These are phyloP conservation scores for Myopa tessellatipennis DNA, from an alignment of 2,888 invertebrate species.

Conservation along the genomic window DNA sequence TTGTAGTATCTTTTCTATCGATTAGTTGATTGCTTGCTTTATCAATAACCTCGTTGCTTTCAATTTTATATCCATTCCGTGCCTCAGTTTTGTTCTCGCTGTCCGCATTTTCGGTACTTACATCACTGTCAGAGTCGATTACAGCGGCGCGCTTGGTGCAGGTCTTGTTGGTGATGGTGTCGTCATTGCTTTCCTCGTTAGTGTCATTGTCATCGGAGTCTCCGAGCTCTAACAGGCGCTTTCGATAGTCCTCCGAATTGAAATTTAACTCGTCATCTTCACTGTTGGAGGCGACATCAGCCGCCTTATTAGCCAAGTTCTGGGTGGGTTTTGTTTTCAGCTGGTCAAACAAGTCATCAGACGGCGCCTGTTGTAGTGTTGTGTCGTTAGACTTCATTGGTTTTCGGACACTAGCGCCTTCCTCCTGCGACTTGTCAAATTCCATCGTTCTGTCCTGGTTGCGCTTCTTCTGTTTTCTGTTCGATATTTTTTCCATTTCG, in stretches of 20 bases:
- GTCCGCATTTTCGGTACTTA: no score
- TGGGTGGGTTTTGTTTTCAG: conserved; percentile 58
- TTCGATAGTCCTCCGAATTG: conserved; percentile 65
- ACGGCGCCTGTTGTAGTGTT: conserved; percentile 38
- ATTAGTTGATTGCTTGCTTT: conserved; percentile 53
- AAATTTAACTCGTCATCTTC: conserved; percentile 58
- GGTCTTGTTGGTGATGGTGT: conserved; percentile 52
- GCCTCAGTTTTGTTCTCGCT: background rate
- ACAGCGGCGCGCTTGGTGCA: conserved; percentile 63
- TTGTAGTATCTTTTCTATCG: conserved; percentile 32
- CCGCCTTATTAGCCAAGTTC: conserved; percentile 55
- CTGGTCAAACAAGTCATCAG: conserved; percentile 58
- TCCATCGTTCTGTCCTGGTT: conserved; percentile 49
- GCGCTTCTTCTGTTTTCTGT: conserved; percentile 56
- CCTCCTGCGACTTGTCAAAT: conserved; percentile 48
- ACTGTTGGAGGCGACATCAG: conserved; percentile 19
- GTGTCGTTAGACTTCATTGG: conserved; percentile 42
- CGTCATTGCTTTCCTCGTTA: conserved; percentile 39
- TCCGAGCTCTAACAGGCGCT: conserved; percentile 62
- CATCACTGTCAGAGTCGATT: conserved; percentile 67
- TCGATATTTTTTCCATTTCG: conserved; percentile 61
- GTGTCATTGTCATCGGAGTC: conserved; percentile 53
- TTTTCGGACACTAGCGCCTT: conserved; percentile 24
- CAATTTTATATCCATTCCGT: conserved; percentile 34
- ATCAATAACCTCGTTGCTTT: conserved; percentile 47